Evolutionary conservation across 2,888 invertebrate species (phyloP), one percentile per base, ranked within the genome.

Genomic region (Caenorhabditis becei): DNA sequence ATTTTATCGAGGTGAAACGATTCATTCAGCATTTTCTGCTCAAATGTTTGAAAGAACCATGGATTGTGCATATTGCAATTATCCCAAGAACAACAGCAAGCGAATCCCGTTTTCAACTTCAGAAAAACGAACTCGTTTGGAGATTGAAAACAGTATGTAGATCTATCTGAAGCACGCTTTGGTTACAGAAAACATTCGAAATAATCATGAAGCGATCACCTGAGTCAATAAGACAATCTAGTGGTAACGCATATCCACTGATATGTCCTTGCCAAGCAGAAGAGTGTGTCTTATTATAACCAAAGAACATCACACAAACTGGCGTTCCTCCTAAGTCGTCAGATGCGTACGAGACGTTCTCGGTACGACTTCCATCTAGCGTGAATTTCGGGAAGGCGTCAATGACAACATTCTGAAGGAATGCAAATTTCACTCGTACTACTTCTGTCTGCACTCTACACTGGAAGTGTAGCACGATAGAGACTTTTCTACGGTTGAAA

Each of bases 251-350:
- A 28, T 69, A 63, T 18, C 51, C 58, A 54, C 62, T 69, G 5
- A 77, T 69, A 18, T 62, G 62, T 14, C 77, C 77, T 63, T 77
- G 77, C 77, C 77, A 77, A 7, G 62, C 35, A 10, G 26, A 32
- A 8, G 67, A 69, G 20, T 77, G 77, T 0, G 77, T 62, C 18
- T n/a, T 28, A 23, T 77, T 77, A 11, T 53, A 2, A 2, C 69
- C 77, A 23, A 56, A 77, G 18, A 62, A 77, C 23, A 77, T 63
- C 0, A 77, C 62, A 56, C 77, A 77, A 1, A 44, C 23, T 32
- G 28, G 41, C 5, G 47, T 3, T 3, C 47, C 47, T 20, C 3
- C 18, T n/a, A 47, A 7, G 4, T n/a, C 18, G 4, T 11, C 47
- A 47, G 4, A 3, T 2, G 18, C 10, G 47, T 7, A n/a, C 47